Percentiles rank a stretch among this genome's conserved stretches.
Evolutionary conservation across 64 coral and sea anemone species (phyloP).

Genomic region (Stichodactyla mertensii): DNA sequence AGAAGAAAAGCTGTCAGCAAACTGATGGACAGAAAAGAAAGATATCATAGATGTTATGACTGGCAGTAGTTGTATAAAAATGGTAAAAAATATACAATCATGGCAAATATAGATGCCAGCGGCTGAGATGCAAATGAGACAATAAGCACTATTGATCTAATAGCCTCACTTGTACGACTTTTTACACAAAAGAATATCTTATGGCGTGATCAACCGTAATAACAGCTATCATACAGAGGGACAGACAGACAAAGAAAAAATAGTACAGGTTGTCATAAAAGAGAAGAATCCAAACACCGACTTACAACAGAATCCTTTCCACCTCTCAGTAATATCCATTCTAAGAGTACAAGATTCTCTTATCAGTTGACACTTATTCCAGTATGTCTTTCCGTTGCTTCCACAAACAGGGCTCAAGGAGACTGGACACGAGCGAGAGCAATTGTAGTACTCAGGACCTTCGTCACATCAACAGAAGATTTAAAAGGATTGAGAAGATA

Average conservation of each 20-base stretch:
- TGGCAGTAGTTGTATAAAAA: background rate
- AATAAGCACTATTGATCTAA: too few species aligned
- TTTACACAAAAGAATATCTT: too few species aligned
- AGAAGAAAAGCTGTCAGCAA: background rate
- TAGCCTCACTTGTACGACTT: too few species aligned
- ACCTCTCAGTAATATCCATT: slow-evolving; percentile 32
- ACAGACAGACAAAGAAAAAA: background rate
- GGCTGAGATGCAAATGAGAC: too few species aligned
- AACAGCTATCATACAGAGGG: background rate
- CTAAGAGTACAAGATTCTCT: slow-evolving; percentile 56
- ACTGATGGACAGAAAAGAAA: background rate
- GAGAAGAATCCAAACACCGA: background rate
- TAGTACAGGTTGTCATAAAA: background rate
- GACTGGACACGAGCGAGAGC: slow-evolving; percentile 40
- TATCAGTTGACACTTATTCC: slow-evolving; percentile 69
- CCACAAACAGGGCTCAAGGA: slow-evolving; percentile 67
- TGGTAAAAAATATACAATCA: background rate
- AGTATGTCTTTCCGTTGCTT: slow-evolving; percentile 66
- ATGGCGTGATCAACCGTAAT: too few species aligned
- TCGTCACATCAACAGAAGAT: background rate
- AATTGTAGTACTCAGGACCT: slow-evolving; percentile 6
- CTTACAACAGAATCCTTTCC: slow-evolving; percentile 72
- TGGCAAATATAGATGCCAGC: background rate
- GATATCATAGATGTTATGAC: background rate
- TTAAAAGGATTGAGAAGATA: too few species aligned